Conservation (phyloP, 2,797 vertebrate genomes). For the Sebastes elongatus region DNA sequence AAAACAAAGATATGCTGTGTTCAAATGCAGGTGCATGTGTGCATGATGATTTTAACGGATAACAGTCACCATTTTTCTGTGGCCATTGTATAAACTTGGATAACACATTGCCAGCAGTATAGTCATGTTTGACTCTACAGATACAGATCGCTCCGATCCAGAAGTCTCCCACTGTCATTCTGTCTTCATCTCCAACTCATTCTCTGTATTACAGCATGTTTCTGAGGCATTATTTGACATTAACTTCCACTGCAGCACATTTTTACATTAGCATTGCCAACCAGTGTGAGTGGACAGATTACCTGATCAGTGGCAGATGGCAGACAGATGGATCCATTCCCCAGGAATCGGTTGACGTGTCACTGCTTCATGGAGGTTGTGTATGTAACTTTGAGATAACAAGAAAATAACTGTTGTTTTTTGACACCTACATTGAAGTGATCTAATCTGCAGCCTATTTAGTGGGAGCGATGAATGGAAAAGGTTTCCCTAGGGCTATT, state of each 20-base stretch:
- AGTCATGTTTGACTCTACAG: not conserved
- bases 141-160: not conserved
- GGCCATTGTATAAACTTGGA: not conserved
- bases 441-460: conserved; percentile 34
- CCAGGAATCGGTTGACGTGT: conserved; percentile 46
- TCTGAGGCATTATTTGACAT: conserved; percentile 4
- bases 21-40: not conserved
- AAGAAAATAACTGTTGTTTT: conserved; percentile 20
- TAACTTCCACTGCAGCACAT: conserved; percentile 1
- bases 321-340: conserved; percentile 65
- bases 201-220: not conserved
- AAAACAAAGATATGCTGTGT: no score
- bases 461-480: conserved; percentile 17
- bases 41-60: not conserved
- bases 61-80: no score
- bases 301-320: conserved; percentile 68
- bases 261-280: conserved; percentile 28
- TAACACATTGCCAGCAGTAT: not conserved
- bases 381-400: conserved; percentile 42
- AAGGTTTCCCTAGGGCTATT: not conserved
- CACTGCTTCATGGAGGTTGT: conserved; percentile 36
- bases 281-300: conserved; percentile 51
- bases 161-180: not conserved
- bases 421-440: conserved; percentile 27
- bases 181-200: not conserved